Evolutionary conservation across 2,888 invertebrate genomes (phyloP).

Genomic region (Melanostoma mellinum): DNA sequence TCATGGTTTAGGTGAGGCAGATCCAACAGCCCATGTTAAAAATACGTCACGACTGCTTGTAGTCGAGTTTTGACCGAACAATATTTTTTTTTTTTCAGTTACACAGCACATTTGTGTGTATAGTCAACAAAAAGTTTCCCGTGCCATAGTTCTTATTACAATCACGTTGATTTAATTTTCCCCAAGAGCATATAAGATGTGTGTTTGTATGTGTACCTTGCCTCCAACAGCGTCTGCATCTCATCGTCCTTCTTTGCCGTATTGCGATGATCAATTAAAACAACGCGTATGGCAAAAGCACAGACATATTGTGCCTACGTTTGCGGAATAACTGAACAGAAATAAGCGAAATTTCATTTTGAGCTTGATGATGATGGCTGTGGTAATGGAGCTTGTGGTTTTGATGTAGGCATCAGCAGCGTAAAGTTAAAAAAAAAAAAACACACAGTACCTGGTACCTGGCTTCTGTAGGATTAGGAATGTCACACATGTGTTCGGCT

Average conservation of each 20-base stretch:
- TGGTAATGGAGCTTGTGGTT: conserved; percentile 30
- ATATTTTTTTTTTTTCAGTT: too few species aligned
- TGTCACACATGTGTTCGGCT: conserved; percentile 26
- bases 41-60: too few species aligned
- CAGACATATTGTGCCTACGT: conserved; percentile 21
- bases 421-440: not conserved
- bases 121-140: too few species aligned
- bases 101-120: too few species aligned
- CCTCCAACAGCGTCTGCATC: not conserved
- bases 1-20: too few species aligned
- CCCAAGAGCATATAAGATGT: not conserved
- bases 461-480: conserved; percentile 21
- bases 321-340: conserved; percentile 41
- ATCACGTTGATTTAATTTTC: conserved; percentile 20
- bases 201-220: not conserved
- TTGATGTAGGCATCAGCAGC: not conserved
- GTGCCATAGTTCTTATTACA: conserved; percentile 1
- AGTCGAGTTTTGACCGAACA: too few species aligned
- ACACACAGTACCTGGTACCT: not conserved
- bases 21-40: too few species aligned
- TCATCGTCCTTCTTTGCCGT: conserved; percentile 21
- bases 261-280: conserved; percentile 68
- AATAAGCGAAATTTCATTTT: conserved; percentile 61
- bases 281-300: conserved; percentile 20
- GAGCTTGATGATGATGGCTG: conserved; percentile 59